These are phyloP conservation scores for Brachionus asplanchnoidis DNA, from an alignment of 1,140 invertebrate genomes.

Conservation along the genomic window DNA sequence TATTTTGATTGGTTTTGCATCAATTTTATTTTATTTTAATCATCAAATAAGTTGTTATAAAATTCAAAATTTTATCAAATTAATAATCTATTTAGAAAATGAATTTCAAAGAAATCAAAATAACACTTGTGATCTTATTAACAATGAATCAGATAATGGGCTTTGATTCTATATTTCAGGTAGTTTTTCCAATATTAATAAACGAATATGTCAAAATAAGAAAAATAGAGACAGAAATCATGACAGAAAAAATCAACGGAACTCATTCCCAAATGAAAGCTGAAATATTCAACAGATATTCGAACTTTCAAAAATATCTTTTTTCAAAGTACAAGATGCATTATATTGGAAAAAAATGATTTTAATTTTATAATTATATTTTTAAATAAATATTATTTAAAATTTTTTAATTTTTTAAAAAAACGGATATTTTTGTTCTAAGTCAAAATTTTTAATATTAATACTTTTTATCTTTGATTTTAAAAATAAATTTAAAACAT, in stretches of 20 bases:
- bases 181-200: not conserved
- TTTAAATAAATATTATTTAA: not conserved
- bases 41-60: too few relatives aligned
- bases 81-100: not conserved
- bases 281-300: not conserved
- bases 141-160: not conserved
- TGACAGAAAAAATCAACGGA: not conserved
- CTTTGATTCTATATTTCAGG: not conserved
- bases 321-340: not conserved
- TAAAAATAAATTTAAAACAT: too few relatives aligned
- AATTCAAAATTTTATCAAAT: too few relatives aligned
- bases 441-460: too few relatives aligned
- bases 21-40: too few relatives aligned
- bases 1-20: too few relatives aligned
- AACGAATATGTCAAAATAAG: not conserved
- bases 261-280: not conserved
- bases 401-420: too few relatives aligned
- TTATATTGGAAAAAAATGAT: conserved; percentile 19
- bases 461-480: too few relatives aligned
- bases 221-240: not conserved
- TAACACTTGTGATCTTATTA: not conserved
- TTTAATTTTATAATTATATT: not conserved
- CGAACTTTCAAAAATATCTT: not conserved
- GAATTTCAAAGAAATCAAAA: not conserved
- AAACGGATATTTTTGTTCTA: too few relatives aligned